Evolutionary conservation across 2,888 invertebrate genomes (phyloP).

Genomic region (Megamerina dolium): DNA sequence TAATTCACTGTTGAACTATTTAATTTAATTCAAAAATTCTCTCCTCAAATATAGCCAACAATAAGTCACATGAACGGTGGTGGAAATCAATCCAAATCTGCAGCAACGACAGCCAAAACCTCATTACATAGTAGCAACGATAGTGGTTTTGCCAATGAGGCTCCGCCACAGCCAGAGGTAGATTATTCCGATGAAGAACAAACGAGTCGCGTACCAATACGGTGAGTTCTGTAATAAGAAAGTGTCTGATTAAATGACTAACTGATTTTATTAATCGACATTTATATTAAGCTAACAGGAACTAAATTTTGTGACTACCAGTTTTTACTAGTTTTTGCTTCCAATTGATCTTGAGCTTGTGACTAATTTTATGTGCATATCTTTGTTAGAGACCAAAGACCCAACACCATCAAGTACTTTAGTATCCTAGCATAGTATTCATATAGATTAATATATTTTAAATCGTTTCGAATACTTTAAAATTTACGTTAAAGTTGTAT

Average conservation of each 20-base stretch:
- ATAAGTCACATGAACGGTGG: slow-evolving; percentile 26
- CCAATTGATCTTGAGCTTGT: neutral
- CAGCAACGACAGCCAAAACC: slow-evolving; percentile 61
- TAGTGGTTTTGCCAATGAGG: slow-evolving; percentile 86
- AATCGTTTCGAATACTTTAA: too few relatives aligned
- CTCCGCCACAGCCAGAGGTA: slow-evolving; percentile 79
- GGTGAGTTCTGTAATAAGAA: slow-evolving; percentile 48
- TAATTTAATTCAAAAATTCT: too few relatives aligned
- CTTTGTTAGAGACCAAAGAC: neutral
- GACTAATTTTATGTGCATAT: neutral
- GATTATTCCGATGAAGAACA: slow-evolving; percentile 88
- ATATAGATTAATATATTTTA: too few relatives aligned
- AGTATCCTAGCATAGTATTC: too few relatives aligned
- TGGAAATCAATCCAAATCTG: slow-evolving; percentile 34
- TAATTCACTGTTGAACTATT: too few relatives aligned
- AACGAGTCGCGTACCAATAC: slow-evolving; percentile 54
- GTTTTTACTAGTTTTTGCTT: slow-evolving; percentile 3
- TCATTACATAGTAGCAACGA: slow-evolving; percentile 88
- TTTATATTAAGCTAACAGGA: too few relatives aligned
- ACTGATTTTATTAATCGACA: too few relatives aligned
- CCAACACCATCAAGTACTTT: too few relatives aligned
- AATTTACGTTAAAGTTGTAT: too few relatives aligned
- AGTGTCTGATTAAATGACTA: too few relatives aligned
- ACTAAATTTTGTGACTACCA: too few relatives aligned
- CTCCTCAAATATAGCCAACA: too few relatives aligned